Percentiles rank a stretch among this genome's conserved stretches.
Conservation (phyloP, 1,140 invertebrate genomes). For the Hyphantria cunea region DNA sequence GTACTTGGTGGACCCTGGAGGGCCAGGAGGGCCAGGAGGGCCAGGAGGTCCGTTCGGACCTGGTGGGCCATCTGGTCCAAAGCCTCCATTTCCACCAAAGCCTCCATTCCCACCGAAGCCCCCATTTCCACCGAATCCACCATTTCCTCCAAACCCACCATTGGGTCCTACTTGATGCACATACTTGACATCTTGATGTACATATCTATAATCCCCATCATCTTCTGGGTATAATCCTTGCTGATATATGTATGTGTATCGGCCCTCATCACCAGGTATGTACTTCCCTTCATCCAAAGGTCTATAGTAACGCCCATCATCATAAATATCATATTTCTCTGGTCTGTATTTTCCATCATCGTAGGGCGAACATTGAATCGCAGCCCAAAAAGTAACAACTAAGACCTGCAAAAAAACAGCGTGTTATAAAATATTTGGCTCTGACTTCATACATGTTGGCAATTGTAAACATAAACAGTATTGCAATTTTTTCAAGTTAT, state of each 20-base stretch:
- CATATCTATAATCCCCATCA: conserved; percentile 78
- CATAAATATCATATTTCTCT: conserved; percentile 49
- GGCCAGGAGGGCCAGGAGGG: conserved; percentile 38
- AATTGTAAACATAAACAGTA: no score
- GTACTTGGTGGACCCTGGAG: conserved; percentile 5
- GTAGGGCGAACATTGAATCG: conserved; percentile 52
- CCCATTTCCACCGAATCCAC: conserved; percentile 34
- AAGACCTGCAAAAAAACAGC: conserved; percentile 49
- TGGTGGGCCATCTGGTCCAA: conserved; percentile 46
- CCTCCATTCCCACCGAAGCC: conserved; percentile 54
- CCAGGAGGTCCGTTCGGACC: conserved; percentile 39
- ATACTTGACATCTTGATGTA: conserved; percentile 75
- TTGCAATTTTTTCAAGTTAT: background rate
- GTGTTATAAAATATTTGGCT: no score
- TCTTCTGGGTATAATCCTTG: conserved; percentile 68
- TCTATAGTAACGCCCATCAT: conserved; percentile 70
- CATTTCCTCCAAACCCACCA: conserved; percentile 59
- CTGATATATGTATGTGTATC: conserved; percentile 74
- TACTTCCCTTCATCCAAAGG: conserved; percentile 76
- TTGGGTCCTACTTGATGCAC: conserved; percentile 66
- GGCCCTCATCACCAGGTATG: conserved; percentile 79
- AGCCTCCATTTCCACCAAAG: conserved; percentile 49
- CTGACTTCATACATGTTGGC: no score
- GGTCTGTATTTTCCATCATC: conserved; percentile 70
- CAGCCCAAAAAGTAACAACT: conserved; percentile 44